Evolutionary conservation across 2,113 vertebrate genomes (phyloP).

Genomic region (Corvus hawaiiensis): DNA sequence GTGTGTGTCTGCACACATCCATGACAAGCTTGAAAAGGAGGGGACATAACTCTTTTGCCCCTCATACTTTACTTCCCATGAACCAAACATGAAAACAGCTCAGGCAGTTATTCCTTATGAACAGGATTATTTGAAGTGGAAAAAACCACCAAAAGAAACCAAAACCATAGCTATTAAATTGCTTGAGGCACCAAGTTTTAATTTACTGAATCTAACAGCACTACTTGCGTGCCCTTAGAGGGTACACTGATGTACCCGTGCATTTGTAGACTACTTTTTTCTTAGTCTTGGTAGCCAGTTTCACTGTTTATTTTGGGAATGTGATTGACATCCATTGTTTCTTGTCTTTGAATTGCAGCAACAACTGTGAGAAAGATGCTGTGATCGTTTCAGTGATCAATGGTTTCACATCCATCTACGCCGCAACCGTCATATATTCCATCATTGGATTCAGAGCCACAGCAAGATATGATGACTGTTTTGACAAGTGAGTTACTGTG

Average conservation of each 20-base stretch:
- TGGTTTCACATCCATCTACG: slow-evolving; percentile 89
- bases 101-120: not conserved
- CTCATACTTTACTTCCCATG: not conserved
- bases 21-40: not conserved
- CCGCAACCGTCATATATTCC: slow-evolving; percentile 92
- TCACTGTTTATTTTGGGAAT: not conserved
- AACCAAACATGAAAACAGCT: not conserved
- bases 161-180: not conserved
- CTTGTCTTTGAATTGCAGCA: slow-evolving; percentile 70
- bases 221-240: not conserved
- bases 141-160: not conserved
- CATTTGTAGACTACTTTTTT: not conserved
- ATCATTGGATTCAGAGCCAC: slow-evolving; percentile 96
- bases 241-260: not conserved
- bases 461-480: slow-evolving; percentile 82
- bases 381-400: slow-evolving; percentile 91
- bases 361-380: slow-evolving; percentile 92
- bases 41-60: not conserved
- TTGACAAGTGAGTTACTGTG: slow-evolving; percentile 67
- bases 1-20: not conserved
- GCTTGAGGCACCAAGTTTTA: not conserved
- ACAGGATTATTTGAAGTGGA: not conserved
- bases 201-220: not conserved
- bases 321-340: not conserved
- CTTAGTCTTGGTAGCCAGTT: not conserved